Evolutionary conservation across 2,888 invertebrate genomes (phyloP).

Genomic region (Diloba caeruleocephala): DNA sequence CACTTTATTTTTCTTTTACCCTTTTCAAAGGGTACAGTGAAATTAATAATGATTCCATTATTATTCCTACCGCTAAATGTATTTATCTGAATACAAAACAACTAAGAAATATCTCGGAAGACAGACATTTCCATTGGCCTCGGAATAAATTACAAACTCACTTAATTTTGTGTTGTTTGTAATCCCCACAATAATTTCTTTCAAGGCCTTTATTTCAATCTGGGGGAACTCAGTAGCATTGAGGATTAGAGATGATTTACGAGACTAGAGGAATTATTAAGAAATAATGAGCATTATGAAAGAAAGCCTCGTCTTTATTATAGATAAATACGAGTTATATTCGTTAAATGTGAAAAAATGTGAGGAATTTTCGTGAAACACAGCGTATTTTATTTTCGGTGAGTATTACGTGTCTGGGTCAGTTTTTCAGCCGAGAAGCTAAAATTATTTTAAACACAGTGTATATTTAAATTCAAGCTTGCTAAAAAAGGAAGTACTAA

Average conservation of each 20-base stretch:
- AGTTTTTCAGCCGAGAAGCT: constrained; percentile 1
- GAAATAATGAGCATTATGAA: constrained; percentile 58
- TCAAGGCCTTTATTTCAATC: constrained; percentile 70
- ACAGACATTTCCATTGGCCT: constrained; percentile 65
- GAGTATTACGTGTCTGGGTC: constrained; percentile 17
- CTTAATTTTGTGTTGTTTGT: constrained; percentile 74
- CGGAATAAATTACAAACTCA: constrained; percentile 74
- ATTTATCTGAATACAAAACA: constrained; percentile 70
- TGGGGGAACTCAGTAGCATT: constrained; percentile 57
- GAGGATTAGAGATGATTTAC: constrained; percentile 65
- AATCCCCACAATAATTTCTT: constrained; percentile 73
- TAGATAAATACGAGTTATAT: constrained; percentile 45
- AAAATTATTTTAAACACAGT: constrained; percentile 8
- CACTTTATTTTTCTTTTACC: constrained; percentile 26
- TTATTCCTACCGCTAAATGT: constrained; percentile 60
- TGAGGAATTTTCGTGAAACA: constrained; percentile 21
- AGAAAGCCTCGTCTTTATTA: constrained; percentile 44
- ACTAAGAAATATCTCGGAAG: constrained; percentile 65
- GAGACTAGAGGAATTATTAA: constrained; percentile 58
- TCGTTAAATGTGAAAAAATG: constrained; percentile 25
- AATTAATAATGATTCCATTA: constrained; percentile 62
- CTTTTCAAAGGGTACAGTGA: constrained; percentile 44
- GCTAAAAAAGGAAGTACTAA: too few species aligned
- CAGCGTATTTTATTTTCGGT: constrained; percentile 4
- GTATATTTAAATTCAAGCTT: neutral